phyloP scores from a whole-genome alignment of 92 coral and sea anemone species.

The Parazoanthus atlanticus region DNA sequence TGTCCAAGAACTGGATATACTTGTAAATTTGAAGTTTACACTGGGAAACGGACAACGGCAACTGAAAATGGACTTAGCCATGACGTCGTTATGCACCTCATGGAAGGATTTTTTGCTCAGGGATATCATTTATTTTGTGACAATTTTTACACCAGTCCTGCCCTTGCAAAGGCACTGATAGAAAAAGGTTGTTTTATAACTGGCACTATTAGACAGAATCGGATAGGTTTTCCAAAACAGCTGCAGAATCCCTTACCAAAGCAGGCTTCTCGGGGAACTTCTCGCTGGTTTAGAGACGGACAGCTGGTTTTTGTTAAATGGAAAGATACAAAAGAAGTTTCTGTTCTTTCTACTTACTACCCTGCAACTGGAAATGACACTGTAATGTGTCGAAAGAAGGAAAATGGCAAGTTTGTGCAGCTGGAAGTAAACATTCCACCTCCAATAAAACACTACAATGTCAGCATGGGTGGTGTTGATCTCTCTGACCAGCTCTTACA shows the following conservation, averaged over 20 bases:
- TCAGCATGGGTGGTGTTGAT: constrained; percentile 51
- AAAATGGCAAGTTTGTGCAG: constrained; percentile 36
- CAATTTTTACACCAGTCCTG: constrained; percentile 60
- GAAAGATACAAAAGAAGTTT: constrained; percentile 52
- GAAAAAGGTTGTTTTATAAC: constrained; percentile 44
- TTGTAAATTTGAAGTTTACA: constrained; percentile 48
- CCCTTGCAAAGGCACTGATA: constrained; percentile 30
- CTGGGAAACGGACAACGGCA: constrained; percentile 45
- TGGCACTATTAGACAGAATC: constrained; percentile 63
- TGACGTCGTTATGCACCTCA: constrained; percentile 55
- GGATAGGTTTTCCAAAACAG: constrained; percentile 52
- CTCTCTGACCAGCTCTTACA: constrained; percentile 54
- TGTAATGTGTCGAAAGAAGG: constrained; percentile 17
- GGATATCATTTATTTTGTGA: constrained; percentile 59
- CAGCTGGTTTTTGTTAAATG: constrained; percentile 39
- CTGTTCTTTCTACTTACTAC: constrained; percentile 42
- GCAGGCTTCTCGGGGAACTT: constrained; percentile 37
- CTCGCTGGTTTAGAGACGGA: constrained; percentile 43
- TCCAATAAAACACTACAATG: constrained; percentile 41
- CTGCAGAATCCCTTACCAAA: constrained; percentile 15
- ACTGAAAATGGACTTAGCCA: constrained; percentile 47
- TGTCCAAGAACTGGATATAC: constrained; percentile 48
- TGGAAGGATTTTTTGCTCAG: constrained; percentile 38
- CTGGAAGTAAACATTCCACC: constrained; percentile 45
- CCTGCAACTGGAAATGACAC: constrained; percentile 42